These are phyloP conservation scores for Proisotoma minuta DNA, from an alignment of 2,888 invertebrate genomes.

Conservation along the genomic window DNA sequence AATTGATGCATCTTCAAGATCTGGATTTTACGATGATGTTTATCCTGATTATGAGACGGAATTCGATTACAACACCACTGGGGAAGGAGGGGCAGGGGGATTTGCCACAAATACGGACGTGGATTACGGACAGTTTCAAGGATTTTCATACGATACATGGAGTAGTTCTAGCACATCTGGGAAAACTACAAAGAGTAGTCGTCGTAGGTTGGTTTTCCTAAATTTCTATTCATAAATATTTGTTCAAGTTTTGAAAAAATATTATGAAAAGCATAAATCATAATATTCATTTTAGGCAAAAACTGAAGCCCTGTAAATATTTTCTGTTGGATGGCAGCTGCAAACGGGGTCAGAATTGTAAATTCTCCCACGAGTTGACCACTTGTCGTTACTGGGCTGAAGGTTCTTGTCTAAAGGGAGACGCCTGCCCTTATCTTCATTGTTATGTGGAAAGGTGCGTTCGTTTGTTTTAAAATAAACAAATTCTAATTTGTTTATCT, in stretches of 20 bases:
- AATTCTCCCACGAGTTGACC: conserved; percentile 46
- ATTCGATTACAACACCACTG: conserved; percentile 30
- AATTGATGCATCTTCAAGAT: conserved; percentile 29
- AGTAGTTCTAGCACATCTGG: conserved; percentile 27
- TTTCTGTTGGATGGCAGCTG: conserved; percentile 45
- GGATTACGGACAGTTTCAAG: conserved; percentile 44
- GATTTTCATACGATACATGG: conserved; percentile 26
- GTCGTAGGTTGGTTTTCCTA: conserved; percentile 27
- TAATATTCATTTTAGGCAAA: conserved; percentile 30
- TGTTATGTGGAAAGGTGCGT: conserved; percentile 44
- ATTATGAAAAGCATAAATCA: not conserved
- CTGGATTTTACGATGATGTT: conserved; percentile 40
- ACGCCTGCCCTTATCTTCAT: conserved; percentile 44
- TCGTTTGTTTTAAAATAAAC: not conserved
- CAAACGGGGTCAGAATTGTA: conserved; percentile 45
- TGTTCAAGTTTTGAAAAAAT: not conserved
- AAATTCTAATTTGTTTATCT: not conserved
- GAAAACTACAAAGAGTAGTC: conserved; percentile 40
- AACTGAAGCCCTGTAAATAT: conserved; percentile 45
- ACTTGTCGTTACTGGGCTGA: conserved; percentile 47
- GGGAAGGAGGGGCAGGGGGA: conserved; percentile 23
- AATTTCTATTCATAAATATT: not conserved
- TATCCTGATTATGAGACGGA: conserved; percentile 33
- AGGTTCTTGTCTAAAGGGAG: conserved; percentile 45
- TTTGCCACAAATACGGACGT: conserved; percentile 32